phyloP scores from a whole-genome alignment of 2,888 invertebrate genomes.

The Koerneria pararmatus region DNA sequence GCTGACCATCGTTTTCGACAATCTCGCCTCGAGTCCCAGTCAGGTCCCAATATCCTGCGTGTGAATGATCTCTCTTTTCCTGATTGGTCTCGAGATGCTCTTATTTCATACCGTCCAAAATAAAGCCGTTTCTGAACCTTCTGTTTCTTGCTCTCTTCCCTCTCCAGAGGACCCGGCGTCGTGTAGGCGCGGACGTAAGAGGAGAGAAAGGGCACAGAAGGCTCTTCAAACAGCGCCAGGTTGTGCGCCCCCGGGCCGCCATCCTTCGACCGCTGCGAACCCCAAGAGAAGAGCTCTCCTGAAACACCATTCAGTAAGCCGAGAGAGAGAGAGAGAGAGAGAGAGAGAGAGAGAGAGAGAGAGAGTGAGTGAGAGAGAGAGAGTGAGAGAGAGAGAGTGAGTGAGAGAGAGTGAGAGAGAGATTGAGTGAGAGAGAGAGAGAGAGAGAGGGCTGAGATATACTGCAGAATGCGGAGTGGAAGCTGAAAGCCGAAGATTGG shows the following conservation, averaged over 20 bases:
- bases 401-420: constrained; percentile 21
- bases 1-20: no score
- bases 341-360: constrained; percentile 17
- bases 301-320: constrained; percentile 17
- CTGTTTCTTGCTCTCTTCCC: constrained; percentile 37
- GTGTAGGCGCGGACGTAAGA: constrained; percentile 52
- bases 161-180: constrained; percentile 56
- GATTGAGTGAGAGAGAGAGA: background rate
- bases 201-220: constrained; percentile 44
- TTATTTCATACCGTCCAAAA: no score
- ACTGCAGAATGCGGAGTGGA: no score
- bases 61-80: no score
- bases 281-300: constrained; percentile 45
- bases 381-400: constrained; percentile 17
- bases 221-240: constrained; percentile 56
- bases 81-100: no score
- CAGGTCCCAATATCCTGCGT: no score
- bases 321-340: background rate
- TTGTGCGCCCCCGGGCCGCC: constrained; percentile 28
- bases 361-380: constrained; percentile 18
- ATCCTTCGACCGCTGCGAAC: constrained; percentile 29
- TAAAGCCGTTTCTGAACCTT: constrained; percentile 35
- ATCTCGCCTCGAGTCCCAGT: no score
- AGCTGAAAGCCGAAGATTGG: no score
- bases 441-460: background rate